These are phyloP conservation scores for Ptychodera flava DNA, from an alignment of 35 echinoderm and acorn worm species.

Conservation along the genomic window DNA sequence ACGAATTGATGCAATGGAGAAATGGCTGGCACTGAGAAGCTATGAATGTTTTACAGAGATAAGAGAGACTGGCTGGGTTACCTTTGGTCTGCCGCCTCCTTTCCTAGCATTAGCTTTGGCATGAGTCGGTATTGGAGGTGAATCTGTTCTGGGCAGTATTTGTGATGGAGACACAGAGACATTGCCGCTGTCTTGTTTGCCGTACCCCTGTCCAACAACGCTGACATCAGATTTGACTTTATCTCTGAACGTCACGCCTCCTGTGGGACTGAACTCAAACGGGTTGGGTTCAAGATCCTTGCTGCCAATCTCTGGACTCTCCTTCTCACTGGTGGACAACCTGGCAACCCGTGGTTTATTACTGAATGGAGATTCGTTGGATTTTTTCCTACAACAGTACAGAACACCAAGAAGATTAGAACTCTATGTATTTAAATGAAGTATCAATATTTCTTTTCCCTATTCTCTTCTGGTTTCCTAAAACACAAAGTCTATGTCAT, in stretches of 20 bases:
- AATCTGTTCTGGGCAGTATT: conserved; percentile 25
- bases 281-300: conserved; percentile 28
- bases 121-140: not conserved
- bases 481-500: no score
- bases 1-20: no score
- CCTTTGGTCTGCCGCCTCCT: conserved; percentile 70
- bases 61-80: conserved; percentile 10
- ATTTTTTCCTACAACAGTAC: conserved; percentile 29
- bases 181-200: conserved; percentile 13
- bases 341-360: conserved; percentile 76
- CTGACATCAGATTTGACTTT: conserved; percentile 85
- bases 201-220: conserved; percentile 80
- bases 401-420: no score
- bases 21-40: no score
- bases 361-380: conserved; percentile 82
- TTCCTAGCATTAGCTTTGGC: conserved; percentile 54
- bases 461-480: no score
- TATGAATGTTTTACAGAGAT: no score
- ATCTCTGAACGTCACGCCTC: conserved; percentile 81
- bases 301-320: conserved; percentile 31
- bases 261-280: conserved; percentile 62
- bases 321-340: conserved; percentile 50
- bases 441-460: no score
- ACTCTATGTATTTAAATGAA: no score
- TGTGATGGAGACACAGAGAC: conserved; percentile 17